Conservation (phyloP, 2,888 invertebrate species). For the Junonia oenone region DNA sequence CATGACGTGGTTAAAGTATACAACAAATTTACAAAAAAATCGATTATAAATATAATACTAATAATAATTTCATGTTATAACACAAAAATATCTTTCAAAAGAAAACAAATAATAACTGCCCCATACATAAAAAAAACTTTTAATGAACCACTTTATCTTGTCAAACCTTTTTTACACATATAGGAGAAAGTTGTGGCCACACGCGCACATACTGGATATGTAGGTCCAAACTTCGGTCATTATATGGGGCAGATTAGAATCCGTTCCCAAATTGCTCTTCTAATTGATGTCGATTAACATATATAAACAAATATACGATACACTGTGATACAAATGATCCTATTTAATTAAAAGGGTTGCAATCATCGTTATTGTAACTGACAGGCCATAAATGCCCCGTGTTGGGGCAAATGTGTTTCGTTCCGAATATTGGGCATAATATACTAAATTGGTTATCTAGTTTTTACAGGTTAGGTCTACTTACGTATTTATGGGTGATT, state of each 20-base stretch:
- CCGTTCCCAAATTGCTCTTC: constrained; percentile 19
- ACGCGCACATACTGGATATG: too few relatives aligned
- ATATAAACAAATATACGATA: constrained; percentile 15
- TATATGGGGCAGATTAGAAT: constrained; percentile 28
- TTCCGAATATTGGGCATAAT: not conserved
- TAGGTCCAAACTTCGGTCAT: constrained; percentile 17
- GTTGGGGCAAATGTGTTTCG: not conserved
- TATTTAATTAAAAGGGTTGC: not conserved
- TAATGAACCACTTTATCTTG: constrained; percentile 6
- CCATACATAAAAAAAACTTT: not conserved
- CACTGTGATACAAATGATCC: not conserved
- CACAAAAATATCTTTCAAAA: not conserved
- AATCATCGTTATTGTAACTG: not conserved
- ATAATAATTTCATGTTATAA: too few relatives aligned
- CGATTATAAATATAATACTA: too few relatives aligned
- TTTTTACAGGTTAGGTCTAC: too few relatives aligned
- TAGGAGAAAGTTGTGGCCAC: constrained; percentile 16
- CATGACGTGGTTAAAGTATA: too few relatives aligned
- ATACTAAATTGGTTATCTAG: too few relatives aligned
- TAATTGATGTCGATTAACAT: constrained; percentile 18
- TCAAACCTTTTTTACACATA: constrained; percentile 11
- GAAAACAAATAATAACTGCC: not conserved
- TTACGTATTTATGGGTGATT: too few relatives aligned
- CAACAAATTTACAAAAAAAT: too few relatives aligned
- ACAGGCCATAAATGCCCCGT: not conserved